Evolutionary conservation across 2,797 vertebrate species (phyloP).

Genomic region (Morelia viridis): DNA sequence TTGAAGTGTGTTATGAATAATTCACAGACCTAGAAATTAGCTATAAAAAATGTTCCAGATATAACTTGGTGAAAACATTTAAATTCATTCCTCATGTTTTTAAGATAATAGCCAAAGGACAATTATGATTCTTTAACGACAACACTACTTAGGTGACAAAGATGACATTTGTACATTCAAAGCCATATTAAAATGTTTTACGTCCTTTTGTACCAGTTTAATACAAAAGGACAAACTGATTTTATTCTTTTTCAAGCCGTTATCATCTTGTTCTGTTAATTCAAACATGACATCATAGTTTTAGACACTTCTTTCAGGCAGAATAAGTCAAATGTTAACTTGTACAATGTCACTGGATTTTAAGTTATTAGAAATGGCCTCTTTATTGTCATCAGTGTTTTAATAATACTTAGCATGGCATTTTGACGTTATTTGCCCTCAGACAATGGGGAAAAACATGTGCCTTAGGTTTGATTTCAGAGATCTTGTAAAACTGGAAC

Average conservation of each 20-base stretch:
- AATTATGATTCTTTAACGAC: conserved; percentile 63
- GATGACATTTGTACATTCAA: conserved; percentile 62
- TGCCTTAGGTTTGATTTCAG: background rate
- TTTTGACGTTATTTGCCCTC: background rate
- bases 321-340: conserved; percentile 16
- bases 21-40: conserved; percentile 70
- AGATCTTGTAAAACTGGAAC: background rate
- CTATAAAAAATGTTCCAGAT: conserved; percentile 66
- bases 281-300: background rate
- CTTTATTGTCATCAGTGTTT: background rate
- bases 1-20: conserved; percentile 75
- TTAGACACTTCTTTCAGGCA: background rate
- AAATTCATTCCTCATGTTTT: conserved; percentile 68
- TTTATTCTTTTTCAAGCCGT: conserved; percentile 26
- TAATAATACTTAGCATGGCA: background rate
- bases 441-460: background rate
- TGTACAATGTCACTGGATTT: background rate
- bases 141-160: conserved; percentile 57
- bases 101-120: conserved; percentile 69
- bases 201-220: background rate
- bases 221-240: conserved; percentile 2
- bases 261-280: conserved; percentile 30
- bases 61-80: conserved; percentile 68
- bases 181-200: conserved; percentile 47
- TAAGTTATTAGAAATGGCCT: background rate